Evolutionary conservation across 2,888 invertebrate genomes (phyloP).

Genomic region (Stenchaetothrips biformis): DNA sequence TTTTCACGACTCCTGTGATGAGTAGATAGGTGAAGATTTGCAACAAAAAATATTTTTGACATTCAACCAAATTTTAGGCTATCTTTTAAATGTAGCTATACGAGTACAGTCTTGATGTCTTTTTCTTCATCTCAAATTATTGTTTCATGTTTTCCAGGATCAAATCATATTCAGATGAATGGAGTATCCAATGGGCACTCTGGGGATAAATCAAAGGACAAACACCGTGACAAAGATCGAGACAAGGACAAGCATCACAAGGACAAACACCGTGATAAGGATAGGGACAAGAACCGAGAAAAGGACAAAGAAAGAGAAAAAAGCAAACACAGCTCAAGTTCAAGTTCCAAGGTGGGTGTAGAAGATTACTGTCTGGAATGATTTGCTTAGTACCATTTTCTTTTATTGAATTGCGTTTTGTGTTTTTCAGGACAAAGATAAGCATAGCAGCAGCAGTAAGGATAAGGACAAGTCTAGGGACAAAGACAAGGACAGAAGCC

Average conservation of each 20-base stretch:
- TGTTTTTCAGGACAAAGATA: conserved; percentile 44
- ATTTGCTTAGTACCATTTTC: not conserved
- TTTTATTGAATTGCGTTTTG: conserved; percentile 24
- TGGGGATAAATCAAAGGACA: conserved; percentile 45
- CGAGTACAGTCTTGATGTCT: no score
- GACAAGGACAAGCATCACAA: conserved; percentile 53
- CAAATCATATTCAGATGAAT: conserved; percentile 32
- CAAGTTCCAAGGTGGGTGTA: conserved; percentile 40
- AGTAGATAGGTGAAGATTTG: no score
- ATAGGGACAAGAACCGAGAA: conserved; percentile 49
- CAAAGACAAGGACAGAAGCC: conserved; percentile 46
- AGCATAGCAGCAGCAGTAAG: conserved; percentile 47
- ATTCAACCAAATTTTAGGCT: no score
- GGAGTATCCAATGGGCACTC: conserved; percentile 35
- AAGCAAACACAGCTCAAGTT: conserved; percentile 47
- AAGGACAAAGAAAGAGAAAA: conserved; percentile 52
- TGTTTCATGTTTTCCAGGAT: conserved; percentile 39
- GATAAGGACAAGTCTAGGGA: conserved; percentile 42
- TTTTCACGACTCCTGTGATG: no score
- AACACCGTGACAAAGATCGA: conserved; percentile 46
- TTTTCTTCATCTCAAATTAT: not conserved
- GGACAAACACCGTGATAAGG: conserved; percentile 51
- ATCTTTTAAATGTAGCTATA: no score
- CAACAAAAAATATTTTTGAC: no score
- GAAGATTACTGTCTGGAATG: not conserved